A percentile compares a stretch with the other conserved stretches of the same genome.
Evolutionary conservation across 2,888 invertebrate species (phyloP).

Genomic region (Erannis defoliaria): DNA sequence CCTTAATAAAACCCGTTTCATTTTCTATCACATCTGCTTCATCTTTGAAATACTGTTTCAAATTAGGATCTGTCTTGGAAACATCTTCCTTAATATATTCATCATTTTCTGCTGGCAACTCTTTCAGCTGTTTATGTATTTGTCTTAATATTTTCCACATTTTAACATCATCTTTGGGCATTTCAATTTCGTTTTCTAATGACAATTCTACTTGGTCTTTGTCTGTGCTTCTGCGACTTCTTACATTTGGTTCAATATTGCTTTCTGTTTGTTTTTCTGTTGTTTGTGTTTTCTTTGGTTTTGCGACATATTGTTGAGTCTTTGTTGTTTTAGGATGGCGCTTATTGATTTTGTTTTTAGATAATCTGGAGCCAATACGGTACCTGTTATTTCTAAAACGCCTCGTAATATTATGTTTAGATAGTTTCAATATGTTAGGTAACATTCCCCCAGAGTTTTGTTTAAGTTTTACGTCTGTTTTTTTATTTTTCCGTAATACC

Average conservation of each 20-base stretch:
- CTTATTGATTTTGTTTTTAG: slow-evolving; percentile 30
- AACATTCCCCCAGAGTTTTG: slow-evolving; percentile 50
- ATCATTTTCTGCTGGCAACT: slow-evolving; percentile 54
- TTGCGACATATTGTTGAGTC: slow-evolving; percentile 1
- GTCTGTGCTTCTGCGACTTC: slow-evolving; percentile 41
- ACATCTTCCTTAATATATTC: slow-evolving; percentile 47
- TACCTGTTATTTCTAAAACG: slow-evolving; percentile 42
- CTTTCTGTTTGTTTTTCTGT: slow-evolving; percentile 20
- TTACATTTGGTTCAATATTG: slow-evolving; percentile 24
- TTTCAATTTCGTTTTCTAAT: slow-evolving; percentile 64
- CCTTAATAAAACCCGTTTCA: slow-evolving; percentile 62
- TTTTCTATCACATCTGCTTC: slow-evolving; percentile 52
- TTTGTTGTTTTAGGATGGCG: slow-evolving; percentile 34
- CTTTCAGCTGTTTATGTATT: slow-evolving; percentile 60
- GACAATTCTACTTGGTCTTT: slow-evolving; percentile 27
- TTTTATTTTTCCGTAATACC: slow-evolving; percentile 38
- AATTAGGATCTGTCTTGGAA: slow-evolving; percentile 32
- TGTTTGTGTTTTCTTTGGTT: slow-evolving; percentile 2
- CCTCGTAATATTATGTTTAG: slow-evolving; percentile 42
- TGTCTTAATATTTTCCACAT: slow-evolving; percentile 64
- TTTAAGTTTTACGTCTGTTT: slow-evolving; percentile 47
- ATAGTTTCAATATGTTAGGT: slow-evolving; percentile 49
- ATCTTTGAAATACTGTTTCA: slow-evolving; percentile 57
- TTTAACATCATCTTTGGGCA: slow-evolving; percentile 53
- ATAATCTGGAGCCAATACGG: slow-evolving; percentile 4